Percentiles rank a stretch among this genome's conserved stretches.
Conservation (phyloP, 92 coral and sea anemone genomes). For the Virgularia gustaviana region DNA sequence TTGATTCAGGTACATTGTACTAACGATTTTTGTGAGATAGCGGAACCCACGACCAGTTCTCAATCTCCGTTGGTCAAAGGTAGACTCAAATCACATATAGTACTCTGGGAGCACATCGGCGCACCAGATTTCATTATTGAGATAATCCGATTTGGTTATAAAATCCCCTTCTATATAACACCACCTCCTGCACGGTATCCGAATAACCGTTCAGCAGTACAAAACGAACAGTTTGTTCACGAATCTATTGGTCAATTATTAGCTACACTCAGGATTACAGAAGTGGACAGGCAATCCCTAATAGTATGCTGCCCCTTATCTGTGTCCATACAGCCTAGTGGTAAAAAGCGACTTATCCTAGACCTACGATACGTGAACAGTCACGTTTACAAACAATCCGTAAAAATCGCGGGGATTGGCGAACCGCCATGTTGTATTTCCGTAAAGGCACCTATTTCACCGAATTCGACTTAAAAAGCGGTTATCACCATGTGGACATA, state of each 20-base stretch:
- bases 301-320: neutral
- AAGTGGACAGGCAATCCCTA: neutral
- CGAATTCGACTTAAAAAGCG: conserved; percentile 47
- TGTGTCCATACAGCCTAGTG: neutral
- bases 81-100: neutral
- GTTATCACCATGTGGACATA: conserved; percentile 50
- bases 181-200: neutral
- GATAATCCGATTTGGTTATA: neutral
- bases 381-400: conserved; percentile 7
- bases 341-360: conserved; percentile 29
- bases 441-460: neutral
- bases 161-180: neutral
- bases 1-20: too few species aligned
- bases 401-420: conserved; percentile 41
- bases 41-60: too few species aligned
- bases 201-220: neutral
- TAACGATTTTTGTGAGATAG: too few species aligned
- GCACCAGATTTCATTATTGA: neutral
- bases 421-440: neutral
- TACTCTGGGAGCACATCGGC: neutral
- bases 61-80: too few species aligned
- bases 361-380: conserved; percentile 32
- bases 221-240: neutral
- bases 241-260: neutral
- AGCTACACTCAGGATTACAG: neutral